Percentiles rank a stretch among this genome's conserved stretches.
phyloP scores from a whole-genome alignment of 2,113 vertebrate genomes.

The Gymnarchus niloticus region DNA sequence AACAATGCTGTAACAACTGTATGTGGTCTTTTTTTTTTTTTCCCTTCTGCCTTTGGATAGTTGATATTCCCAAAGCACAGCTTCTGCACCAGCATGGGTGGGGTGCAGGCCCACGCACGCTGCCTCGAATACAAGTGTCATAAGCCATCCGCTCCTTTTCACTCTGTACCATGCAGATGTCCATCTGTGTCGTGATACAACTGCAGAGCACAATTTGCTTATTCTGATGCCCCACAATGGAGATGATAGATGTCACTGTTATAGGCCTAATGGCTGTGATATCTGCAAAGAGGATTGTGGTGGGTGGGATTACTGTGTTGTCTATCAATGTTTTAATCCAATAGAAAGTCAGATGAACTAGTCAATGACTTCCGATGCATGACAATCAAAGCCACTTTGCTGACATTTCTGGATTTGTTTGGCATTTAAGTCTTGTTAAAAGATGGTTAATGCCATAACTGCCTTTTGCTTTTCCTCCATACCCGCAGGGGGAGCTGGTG shows the following conservation, averaged over 20 bases:
- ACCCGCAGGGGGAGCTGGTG: constrained; percentile 59
- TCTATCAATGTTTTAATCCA: neutral
- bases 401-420: neutral
- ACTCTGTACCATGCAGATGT: neutral
- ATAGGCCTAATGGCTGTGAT: neutral
- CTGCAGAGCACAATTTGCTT: neutral
- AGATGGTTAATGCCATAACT: neutral
- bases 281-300: neutral
- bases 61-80: neutral
- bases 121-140: neutral
- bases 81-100: neutral
- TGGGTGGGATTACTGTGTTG: neutral
- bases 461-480: constrained; percentile 21
- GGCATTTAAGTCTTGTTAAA: neutral
- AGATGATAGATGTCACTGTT: neutral
- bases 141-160: neutral
- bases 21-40: too few species aligned
- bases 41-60: neutral
- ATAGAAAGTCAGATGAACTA: neutral
- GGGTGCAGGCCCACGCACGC: neutral
- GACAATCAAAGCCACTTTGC: too few species aligned
- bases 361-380: neutral
- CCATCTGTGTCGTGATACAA: neutral
- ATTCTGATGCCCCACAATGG: neutral
- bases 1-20: too few species aligned